A percentile compares a stretch with the other conserved stretches of the same genome.
Evolutionary conservation across 64 coral and sea anemone species (phyloP).

Genomic region (Actinia tenebrosa): DNA sequence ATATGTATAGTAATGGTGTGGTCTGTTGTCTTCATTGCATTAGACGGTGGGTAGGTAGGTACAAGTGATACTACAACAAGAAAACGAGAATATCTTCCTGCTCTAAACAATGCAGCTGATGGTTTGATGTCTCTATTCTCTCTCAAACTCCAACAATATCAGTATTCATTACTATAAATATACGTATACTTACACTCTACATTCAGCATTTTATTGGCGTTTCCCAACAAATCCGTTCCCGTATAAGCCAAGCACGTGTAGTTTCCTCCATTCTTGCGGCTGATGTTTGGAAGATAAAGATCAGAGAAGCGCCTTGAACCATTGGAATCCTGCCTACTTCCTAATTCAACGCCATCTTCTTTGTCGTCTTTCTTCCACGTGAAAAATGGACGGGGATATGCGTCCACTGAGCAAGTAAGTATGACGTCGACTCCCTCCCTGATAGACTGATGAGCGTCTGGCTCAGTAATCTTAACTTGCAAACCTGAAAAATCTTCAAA

Average conservation of each 20-base stretch:
- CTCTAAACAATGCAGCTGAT: not conserved
- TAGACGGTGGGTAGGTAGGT: not conserved
- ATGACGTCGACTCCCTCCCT: not conserved
- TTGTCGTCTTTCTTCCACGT: not conserved
- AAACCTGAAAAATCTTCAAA: no score
- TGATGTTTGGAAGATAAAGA: no score
- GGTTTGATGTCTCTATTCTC: not conserved
- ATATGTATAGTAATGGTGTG: conserved; percentile 2
- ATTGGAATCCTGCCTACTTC: no score
- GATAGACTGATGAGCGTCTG: not conserved
- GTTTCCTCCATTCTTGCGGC: not conserved
- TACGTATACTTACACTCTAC: no score
- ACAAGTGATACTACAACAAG: not conserved
- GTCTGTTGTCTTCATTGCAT: not conserved
- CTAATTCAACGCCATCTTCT: not conserved
- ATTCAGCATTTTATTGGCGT: no score
- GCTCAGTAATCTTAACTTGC: not conserved
- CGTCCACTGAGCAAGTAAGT: not conserved
- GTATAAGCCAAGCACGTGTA: not conserved
- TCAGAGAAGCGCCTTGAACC: no score
- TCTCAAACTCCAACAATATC: no score
- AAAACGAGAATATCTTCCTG: not conserved
- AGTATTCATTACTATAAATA: no score
- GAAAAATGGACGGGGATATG: not conserved
- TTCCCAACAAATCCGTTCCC: no score